Conservation (phyloP, 2,797 vertebrate genomes). For the Paramormyrops hopkinsi region DNA sequence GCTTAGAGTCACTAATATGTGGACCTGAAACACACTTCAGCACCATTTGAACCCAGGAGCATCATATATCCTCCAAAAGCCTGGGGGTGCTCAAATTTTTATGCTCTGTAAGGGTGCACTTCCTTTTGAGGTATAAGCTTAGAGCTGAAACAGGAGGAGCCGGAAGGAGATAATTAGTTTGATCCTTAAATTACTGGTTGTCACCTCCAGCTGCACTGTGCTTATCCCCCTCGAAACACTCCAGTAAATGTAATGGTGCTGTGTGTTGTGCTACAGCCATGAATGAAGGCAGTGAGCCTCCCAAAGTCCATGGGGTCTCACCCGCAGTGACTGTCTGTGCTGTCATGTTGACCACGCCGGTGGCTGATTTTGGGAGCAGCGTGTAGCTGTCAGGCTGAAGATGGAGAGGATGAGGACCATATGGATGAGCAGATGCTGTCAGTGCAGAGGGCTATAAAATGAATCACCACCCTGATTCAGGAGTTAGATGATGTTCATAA, state of each 20-base stretch:
- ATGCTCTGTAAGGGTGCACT: background rate
- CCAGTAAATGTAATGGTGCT: background rate
- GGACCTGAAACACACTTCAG: background rate
- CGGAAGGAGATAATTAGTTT: conserved; percentile 37
- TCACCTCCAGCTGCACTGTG: conserved; percentile 27
- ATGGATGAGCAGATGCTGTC: background rate
- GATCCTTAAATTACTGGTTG: conserved; percentile 35
- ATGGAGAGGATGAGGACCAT: background rate
- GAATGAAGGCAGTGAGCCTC: background rate
- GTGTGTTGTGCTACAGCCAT: background rate
- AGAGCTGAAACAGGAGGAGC: background rate
- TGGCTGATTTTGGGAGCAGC: background rate
- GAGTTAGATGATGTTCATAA: background rate
- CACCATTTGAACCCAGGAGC: background rate
- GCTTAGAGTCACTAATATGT: background rate
- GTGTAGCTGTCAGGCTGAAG: background rate
- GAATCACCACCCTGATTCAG: background rate
- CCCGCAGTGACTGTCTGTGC: background rate
- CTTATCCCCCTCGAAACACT: background rate
- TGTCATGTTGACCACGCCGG: background rate
- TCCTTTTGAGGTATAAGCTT: background rate
- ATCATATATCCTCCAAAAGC: background rate
- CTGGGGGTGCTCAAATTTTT: background rate
- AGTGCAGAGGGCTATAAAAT: background rate
- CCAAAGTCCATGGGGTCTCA: background rate